A percentile compares a stretch with the other conserved stretches of the same genome.
These are phyloP conservation scores for Cyphomyrus plagiostoma DNA, from an alignment of 2,113 vertebrate species.

Conservation along the genomic window DNA sequence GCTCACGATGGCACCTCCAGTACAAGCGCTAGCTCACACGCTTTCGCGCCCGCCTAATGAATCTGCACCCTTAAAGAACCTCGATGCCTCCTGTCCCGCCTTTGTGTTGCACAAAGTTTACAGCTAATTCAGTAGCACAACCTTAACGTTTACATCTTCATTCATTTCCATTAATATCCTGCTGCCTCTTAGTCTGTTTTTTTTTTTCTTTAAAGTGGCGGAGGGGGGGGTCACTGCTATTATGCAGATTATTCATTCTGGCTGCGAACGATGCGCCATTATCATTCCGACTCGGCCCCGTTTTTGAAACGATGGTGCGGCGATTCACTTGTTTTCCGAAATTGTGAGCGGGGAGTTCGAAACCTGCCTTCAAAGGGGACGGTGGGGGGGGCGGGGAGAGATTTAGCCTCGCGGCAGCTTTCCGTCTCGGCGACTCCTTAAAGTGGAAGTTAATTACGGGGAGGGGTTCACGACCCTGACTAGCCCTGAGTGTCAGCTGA, in stretches of 20 bases:
- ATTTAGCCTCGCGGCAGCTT: background rate
- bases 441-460: slow-evolving; percentile 7
- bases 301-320: no score
- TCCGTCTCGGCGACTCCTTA: background rate
- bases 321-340: no score
- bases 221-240: background rate
- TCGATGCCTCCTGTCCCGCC: no score
- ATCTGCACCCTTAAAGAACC: background rate
- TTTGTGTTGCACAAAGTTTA: background rate
- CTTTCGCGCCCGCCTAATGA: background rate
- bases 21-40: background rate
- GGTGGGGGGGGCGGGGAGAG: no score
- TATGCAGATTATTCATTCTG: background rate
- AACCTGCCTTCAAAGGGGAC: no score
- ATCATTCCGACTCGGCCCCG: no score
- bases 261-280: background rate
- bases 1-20: background rate
- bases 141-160: background rate
- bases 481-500: background rate
- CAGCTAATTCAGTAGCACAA: background rate
- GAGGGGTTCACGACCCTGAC: background rate
- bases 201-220: background rate
- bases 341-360: no score
- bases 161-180: background rate
- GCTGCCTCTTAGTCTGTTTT: background rate